Conservation (phyloP, 1,140 invertebrate genomes). For the Eufriesea mexicana region DNA sequence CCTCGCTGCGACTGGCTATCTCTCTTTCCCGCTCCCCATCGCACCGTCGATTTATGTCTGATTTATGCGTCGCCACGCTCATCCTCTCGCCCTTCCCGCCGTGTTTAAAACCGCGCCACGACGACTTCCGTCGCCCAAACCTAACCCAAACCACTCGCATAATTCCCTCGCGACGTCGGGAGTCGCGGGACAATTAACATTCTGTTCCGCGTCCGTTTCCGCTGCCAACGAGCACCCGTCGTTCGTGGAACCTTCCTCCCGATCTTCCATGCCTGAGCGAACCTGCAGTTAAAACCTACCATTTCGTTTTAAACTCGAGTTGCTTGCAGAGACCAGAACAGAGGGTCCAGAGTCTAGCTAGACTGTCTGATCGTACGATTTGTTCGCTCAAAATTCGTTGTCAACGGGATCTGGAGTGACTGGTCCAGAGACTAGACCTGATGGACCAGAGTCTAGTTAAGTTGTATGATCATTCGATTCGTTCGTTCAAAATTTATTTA, state of each 20-base stretch:
- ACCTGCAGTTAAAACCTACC: neutral
- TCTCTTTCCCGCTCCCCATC: neutral
- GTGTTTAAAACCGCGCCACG: neutral
- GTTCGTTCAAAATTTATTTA: no score
- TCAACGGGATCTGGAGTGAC: no score
- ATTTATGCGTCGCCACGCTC: conserved; percentile 41
- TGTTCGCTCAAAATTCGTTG: no score
- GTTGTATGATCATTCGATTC: no score
- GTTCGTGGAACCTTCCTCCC: neutral
- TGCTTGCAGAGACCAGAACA: no score
- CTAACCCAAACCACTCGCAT: neutral
- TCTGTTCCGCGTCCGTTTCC: conserved; percentile 23
- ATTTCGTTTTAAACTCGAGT: neutral
- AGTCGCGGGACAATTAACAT: conserved; percentile 35
- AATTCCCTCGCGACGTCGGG: conserved; percentile 3
- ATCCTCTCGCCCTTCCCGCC: neutral
- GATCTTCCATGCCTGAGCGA: neutral
- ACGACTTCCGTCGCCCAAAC: neutral
- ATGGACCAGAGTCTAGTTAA: no score
- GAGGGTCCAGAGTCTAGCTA: no score
- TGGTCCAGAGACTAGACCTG: no score
- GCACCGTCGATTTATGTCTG: conserved; percentile 33
- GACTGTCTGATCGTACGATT: no score
- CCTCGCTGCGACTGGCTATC: neutral
- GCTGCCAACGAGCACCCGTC: neutral